Conservation (phyloP, 1,140 invertebrate species). For the Atta texana region DNA sequence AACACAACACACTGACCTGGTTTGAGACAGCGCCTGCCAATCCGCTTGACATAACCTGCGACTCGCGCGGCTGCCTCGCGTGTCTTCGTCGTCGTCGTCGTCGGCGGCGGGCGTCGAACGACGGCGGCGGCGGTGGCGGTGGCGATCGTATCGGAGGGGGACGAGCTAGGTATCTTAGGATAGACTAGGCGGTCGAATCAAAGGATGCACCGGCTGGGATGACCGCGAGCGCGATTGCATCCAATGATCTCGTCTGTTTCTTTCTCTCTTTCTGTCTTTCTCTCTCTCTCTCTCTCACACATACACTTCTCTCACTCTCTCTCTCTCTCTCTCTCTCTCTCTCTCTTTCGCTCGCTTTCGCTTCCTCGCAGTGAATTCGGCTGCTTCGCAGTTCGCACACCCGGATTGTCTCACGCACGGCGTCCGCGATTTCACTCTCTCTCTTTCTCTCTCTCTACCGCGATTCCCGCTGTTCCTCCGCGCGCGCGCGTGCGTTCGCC, state of each 20-base stretch:
- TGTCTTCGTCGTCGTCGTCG: constrained; percentile 63
- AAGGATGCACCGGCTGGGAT: neutral
- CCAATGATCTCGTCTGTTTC: neutral
- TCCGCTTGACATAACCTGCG: constrained; percentile 85
- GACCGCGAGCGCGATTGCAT: neutral
- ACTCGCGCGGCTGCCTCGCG: constrained; percentile 73
- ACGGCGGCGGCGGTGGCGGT: constrained; percentile 41
- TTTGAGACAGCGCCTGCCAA: constrained; percentile 84
- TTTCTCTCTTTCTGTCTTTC: neutral
- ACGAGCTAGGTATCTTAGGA: constrained; percentile 25
- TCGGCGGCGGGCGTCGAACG: constrained; percentile 60
- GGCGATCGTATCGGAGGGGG: constrained; percentile 26
- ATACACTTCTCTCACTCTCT: neutral
- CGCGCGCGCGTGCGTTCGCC: constrained; percentile 25
- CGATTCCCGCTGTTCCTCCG: constrained; percentile 28
- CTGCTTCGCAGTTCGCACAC: neutral
- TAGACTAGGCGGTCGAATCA: constrained; percentile 16
- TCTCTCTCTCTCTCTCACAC: neutral
- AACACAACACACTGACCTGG: constrained; percentile 83
- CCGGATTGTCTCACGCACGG: neutral
- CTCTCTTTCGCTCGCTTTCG: neutral
- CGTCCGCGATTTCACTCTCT: neutral
- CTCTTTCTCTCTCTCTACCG: neutral
- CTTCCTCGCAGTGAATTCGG: neutral
- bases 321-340: neutral